Conservation (phyloP, 2,888 invertebrate species). For the Entomobrya multifasciata region DNA sequence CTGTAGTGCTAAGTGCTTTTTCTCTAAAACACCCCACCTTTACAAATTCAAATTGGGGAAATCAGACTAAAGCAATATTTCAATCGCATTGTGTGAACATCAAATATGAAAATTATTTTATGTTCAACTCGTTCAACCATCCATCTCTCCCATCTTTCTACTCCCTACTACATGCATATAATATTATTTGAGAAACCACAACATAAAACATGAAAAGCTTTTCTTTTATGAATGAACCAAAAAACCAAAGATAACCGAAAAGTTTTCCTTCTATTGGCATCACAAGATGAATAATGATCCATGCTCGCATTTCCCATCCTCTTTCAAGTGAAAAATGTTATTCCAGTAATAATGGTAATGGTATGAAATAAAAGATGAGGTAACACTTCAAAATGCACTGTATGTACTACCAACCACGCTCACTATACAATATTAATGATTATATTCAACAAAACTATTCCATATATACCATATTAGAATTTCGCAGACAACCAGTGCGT, state of each 20-base stretch:
- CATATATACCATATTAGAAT: slow-evolving; percentile 5
- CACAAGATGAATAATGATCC: slow-evolving; percentile 68
- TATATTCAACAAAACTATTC: background rate
- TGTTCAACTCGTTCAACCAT: background rate
- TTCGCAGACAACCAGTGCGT: slow-evolving; percentile 30
- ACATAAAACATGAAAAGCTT: slow-evolving; percentile 27
- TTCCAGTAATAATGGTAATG: slow-evolving; percentile 32
- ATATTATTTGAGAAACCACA: slow-evolving; percentile 4
- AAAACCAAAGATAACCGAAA: slow-evolving; percentile 21
- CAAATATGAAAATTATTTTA: slow-evolving; percentile 51
- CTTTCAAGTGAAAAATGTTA: slow-evolving; percentile 41
- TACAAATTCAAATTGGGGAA: background rate
- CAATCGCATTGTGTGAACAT: slow-evolving; percentile 41
- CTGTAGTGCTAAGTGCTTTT: slow-evolving; percentile 25
- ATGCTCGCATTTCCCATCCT: slow-evolving; percentile 33
- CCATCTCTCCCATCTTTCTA: background rate
- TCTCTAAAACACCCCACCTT: background rate
- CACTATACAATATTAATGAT: background rate
- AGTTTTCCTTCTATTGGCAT: slow-evolving; percentile 45
- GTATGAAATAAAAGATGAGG: slow-evolving; percentile 46
- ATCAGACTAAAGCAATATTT: slow-evolving; percentile 21
- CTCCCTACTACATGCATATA: slow-evolving; percentile 3
- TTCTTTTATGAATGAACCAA: slow-evolving; percentile 29
- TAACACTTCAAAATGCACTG: slow-evolving; percentile 31
- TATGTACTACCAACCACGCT: background rate